These are phyloP conservation scores for Gopherus flavomarginatus DNA, from an alignment of 2,113 vertebrate genomes.

Conservation along the genomic window DNA sequence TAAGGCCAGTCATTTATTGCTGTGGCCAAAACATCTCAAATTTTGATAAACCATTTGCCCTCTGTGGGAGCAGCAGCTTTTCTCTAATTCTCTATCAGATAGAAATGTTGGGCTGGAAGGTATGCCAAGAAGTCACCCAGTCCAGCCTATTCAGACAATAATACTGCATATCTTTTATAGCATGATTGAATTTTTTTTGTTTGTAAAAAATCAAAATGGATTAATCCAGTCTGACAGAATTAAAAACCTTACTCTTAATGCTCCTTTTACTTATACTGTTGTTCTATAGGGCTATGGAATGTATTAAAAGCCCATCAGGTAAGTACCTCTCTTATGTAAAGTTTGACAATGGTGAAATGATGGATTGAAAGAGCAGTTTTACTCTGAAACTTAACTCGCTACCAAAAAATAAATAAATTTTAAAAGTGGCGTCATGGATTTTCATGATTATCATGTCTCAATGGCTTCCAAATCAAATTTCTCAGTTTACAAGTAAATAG, in stretches of 20 bases:
- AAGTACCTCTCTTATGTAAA: rapidly evolving
- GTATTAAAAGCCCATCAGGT: not conserved
- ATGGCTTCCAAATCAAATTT: not conserved
- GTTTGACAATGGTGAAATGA: constrained; percentile 15
- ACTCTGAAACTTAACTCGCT: not conserved
- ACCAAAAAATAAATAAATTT: not conserved
- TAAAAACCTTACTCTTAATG: not conserved
- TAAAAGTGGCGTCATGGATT: not conserved
- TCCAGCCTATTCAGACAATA: not conserved
- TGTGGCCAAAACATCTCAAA: not conserved
- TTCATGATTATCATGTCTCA: not conserved
- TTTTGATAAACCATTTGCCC: not conserved
- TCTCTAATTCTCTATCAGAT: not conserved
- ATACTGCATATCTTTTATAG: not conserved
- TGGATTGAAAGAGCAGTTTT: not conserved
- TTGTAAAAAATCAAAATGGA: not conserved
- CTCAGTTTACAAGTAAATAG: not conserved
- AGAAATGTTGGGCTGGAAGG: not conserved
- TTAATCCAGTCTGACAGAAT: not conserved
- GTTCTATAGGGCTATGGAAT: not conserved
- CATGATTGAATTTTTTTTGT: not conserved
- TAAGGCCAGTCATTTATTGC: not conserved
- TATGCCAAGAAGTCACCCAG: not conserved
- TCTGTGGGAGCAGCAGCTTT: not conserved
- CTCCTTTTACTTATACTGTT: not conserved